Evolutionary conservation across 2,888 invertebrate genomes (phyloP).

Genomic region (Amitus sp.): DNA sequence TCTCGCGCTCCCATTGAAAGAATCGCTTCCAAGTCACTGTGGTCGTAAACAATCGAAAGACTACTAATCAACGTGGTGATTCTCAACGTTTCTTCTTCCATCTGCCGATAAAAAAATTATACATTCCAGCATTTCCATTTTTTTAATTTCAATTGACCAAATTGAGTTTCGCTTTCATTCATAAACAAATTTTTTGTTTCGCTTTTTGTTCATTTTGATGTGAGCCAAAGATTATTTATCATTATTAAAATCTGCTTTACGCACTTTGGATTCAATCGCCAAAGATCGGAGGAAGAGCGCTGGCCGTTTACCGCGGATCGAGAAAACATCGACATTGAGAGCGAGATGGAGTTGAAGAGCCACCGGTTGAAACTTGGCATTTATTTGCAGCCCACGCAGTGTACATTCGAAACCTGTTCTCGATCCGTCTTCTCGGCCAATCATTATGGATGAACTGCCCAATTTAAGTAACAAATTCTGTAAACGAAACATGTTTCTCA

Average conservation of each 20-base stretch:
- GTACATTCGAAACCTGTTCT: conserved; percentile 78
- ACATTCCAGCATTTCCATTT: no score
- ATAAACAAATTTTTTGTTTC: no score
- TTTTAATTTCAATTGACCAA: neutral
- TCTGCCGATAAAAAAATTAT: conserved; percentile 45
- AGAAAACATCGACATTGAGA: conserved; percentile 57
- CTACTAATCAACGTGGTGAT: conserved; percentile 69
- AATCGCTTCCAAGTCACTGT: conserved; percentile 68
- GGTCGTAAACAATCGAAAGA: conserved; percentile 76
- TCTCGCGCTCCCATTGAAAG: conserved; percentile 44
- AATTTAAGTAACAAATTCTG: conserved; percentile 80
- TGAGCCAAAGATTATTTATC: no score
- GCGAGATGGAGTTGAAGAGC: conserved; percentile 52
- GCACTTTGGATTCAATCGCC: conserved; percentile 57
- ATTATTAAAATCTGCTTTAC: no score
- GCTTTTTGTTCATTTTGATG: no score
- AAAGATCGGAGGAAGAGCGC: conserved; percentile 57
- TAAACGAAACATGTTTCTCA: conserved; percentile 51
- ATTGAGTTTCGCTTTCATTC: neutral
- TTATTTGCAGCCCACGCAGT: conserved; percentile 73
- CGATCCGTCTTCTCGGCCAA: conserved; percentile 73
- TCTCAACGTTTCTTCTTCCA: conserved; percentile 57
- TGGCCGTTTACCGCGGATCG: conserved; percentile 59
- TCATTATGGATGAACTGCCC: conserved; percentile 76
- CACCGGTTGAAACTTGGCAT: conserved; percentile 56